A percentile compares a stretch with the other conserved stretches of the same genome.
These are phyloP conservation scores for Acromyrmex echinatior DNA, from an alignment of 1,140 invertebrate species.

Conservation along the genomic window DNA sequence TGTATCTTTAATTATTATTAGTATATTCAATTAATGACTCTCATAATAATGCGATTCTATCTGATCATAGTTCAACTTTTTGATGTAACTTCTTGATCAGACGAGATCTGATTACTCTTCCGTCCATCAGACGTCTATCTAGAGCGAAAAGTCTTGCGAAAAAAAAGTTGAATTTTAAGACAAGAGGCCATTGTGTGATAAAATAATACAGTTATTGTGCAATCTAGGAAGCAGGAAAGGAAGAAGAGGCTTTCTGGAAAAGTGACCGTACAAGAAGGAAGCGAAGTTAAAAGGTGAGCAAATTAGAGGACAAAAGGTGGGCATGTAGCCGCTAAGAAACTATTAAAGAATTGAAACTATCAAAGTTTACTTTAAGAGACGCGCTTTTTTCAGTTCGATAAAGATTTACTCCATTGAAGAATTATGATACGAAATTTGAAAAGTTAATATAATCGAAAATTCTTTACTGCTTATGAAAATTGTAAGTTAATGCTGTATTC, in stretches of 20 bases:
- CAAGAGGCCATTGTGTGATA: conserved; percentile 69
- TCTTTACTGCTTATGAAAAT: background rate
- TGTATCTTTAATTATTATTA: background rate
- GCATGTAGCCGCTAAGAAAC: background rate
- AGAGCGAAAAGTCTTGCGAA: background rate
- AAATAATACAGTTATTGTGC: conserved; percentile 72
- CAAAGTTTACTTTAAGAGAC: background rate
- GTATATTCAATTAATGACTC: conserved; percentile 10
- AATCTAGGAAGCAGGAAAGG: conserved; percentile 51
- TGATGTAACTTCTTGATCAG: conserved; percentile 39
- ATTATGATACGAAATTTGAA: background rate
- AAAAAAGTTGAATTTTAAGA: conserved; percentile 28
- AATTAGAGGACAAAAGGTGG: conserved; percentile 1
- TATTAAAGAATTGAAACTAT: background rate
- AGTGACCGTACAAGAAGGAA: background rate
- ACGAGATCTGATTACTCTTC: conserved; percentile 35
- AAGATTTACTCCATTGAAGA: background rate
- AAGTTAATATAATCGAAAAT: background rate
- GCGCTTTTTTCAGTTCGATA: background rate
- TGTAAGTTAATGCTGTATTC: background rate
- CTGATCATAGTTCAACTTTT: conserved; percentile 20
- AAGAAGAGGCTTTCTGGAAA: conserved; percentile 21
- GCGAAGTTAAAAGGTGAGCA: background rate
- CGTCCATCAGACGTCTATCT: background rate
- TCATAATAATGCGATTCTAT: conserved; percentile 25